Evolutionary conservation across 2,797 vertebrate genomes (phyloP).

Genomic region (Hafferia zeledoni): DNA sequence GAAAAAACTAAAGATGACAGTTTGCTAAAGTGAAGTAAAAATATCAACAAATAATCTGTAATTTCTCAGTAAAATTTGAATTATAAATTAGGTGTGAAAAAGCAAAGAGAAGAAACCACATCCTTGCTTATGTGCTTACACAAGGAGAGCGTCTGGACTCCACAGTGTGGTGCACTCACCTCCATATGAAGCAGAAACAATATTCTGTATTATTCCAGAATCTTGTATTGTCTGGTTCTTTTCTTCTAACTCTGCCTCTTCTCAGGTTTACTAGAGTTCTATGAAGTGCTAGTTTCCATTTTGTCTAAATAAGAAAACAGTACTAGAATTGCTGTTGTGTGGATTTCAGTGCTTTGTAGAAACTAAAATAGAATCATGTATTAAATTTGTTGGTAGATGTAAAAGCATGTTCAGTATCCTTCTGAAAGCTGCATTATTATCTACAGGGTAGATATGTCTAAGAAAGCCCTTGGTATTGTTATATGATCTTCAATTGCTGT

Average conservation of each 20-base stretch:
- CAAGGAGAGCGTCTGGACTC: neutral
- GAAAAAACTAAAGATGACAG: neutral
- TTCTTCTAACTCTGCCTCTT: neutral
- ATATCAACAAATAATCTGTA: neutral
- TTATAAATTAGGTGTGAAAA: neutral
- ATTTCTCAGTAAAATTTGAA: neutral
- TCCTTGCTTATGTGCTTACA: neutral
- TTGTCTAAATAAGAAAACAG: neutral
- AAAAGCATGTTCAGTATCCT: neutral
- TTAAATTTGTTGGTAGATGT: neutral
- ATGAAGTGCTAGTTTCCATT: neutral
- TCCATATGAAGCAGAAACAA: neutral
- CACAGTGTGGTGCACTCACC: neutral
- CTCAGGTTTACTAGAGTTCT: neutral
- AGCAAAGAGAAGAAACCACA: neutral
- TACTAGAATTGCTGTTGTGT: neutral
- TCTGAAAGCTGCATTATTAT: neutral
- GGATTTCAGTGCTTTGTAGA: neutral
- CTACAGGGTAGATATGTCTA: neutral
- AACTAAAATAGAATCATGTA: neutral
- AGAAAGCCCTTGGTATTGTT: slow-evolving; percentile 52
- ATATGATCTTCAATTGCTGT: slow-evolving; percentile 21
- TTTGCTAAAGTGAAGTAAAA: neutral
- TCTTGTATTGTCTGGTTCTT: neutral
- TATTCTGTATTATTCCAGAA: neutral